Evolutionary conservation across 2,797 vertebrate species (phyloP).

Genomic region (Hydrolagus colliei): DNA sequence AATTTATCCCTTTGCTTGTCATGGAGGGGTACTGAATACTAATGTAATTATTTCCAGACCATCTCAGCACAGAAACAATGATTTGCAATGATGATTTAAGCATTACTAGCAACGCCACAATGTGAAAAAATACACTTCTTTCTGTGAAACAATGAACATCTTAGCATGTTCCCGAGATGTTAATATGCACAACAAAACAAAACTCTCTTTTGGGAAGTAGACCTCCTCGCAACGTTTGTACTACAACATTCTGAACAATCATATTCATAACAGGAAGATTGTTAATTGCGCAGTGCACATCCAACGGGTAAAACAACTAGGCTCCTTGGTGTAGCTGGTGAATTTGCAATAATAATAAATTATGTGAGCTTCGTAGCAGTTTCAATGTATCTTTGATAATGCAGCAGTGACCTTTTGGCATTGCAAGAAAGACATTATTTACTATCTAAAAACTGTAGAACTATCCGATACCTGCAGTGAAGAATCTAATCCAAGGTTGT

Average conservation of each 20-base stretch:
- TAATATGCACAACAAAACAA: neutral
- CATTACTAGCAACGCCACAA: neutral
- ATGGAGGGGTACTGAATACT: conserved; percentile 25
- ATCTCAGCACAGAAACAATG: conserved; percentile 19
- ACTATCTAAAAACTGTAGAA: neutral
- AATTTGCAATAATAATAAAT: no score
- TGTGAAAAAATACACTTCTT: neutral
- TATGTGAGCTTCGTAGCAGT: neutral
- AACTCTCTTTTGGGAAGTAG: neutral
- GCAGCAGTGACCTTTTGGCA: neutral
- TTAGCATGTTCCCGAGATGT: neutral
- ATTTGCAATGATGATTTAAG: conserved; percentile 13
- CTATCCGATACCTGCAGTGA: no score
- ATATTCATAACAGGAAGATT: neutral
- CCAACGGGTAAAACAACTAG: neutral
- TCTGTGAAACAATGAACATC: neutral
- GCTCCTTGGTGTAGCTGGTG: neutral
- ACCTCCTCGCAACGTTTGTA: neutral
- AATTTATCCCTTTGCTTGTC: conserved; percentile 18
- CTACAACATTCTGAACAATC: neutral
- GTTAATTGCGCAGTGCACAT: no score
- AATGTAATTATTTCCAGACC: conserved; percentile 35
- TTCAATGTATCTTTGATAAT: neutral
- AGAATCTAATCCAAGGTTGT: no score
- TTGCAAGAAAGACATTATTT: neutral